Evolutionary conservation across 2,113 vertebrate genomes (phyloP).

Genomic region (Myodes glareolus): DNA sequence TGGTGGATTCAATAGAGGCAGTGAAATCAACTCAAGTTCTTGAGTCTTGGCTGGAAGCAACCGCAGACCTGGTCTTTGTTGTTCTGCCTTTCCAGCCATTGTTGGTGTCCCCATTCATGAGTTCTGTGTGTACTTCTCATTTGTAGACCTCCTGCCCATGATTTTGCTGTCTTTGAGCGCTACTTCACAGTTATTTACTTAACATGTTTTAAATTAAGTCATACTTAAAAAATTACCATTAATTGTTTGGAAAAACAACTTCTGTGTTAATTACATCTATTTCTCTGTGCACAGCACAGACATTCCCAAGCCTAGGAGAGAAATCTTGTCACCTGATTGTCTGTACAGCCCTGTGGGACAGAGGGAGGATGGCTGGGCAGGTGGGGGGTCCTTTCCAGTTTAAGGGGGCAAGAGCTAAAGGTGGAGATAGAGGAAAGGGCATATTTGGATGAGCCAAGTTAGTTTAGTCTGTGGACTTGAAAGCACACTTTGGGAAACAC

Average conservation of each 20-base stretch:
- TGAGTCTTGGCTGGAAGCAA: background rate
- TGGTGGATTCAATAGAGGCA: background rate
- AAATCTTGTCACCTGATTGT: background rate
- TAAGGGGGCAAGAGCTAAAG: background rate
- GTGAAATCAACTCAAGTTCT: background rate
- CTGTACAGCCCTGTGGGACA: background rate
- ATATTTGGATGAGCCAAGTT: fast-evolving
- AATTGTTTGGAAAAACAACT: background rate
- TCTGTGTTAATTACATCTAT: background rate
- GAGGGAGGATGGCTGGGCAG: background rate
- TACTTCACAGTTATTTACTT: background rate
- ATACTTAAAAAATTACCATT: background rate
- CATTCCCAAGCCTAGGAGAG: background rate
- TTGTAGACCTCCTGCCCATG: background rate
- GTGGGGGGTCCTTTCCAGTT: background rate
- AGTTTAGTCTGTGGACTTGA: background rate
- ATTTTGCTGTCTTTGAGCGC: background rate
- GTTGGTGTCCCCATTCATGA: no score
- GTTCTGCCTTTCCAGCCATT: background rate
- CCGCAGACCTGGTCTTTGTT: background rate
- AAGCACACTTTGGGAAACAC: background rate
- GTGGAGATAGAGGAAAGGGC: background rate
- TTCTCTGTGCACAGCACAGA: background rate
- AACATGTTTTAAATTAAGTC: background rate
- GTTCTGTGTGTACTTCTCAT: no score